Percentiles rank a stretch among this genome's conserved stretches.
Evolutionary conservation across 2,888 invertebrate species (phyloP).

Genomic region (Pseudoips prasinana): DNA sequence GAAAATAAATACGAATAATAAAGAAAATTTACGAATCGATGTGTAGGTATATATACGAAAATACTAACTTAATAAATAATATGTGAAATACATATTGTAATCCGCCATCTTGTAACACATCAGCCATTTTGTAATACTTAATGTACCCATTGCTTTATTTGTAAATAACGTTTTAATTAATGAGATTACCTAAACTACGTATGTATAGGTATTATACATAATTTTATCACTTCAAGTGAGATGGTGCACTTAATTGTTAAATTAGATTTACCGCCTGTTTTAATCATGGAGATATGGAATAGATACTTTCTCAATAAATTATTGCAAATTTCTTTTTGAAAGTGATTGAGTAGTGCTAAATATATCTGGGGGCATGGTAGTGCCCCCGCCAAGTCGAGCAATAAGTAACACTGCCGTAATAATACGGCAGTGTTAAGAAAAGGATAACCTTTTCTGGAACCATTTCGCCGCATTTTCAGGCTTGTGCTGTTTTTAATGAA

Average conservation of each 20-base stretch:
- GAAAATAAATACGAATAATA: constrained; percentile 11
- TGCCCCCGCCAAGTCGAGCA: too few species aligned
- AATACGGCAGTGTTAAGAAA: too few species aligned
- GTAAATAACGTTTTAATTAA: constrained; percentile 57
- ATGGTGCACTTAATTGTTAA: constrained; percentile 46
- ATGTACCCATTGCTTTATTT: constrained; percentile 55
- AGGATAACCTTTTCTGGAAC: too few species aligned
- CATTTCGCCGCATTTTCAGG: too few species aligned
- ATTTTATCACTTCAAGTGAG: constrained; percentile 41
- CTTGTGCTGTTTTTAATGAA: too few species aligned
- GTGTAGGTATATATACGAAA: constrained; percentile 13
- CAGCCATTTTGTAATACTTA: constrained; percentile 47
- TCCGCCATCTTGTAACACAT: constrained; percentile 38
- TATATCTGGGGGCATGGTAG: too few species aligned
- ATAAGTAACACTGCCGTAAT: background rate
- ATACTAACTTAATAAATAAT: constrained; percentile 28
- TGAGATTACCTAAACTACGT: constrained; percentile 43
- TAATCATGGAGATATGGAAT: constrained; percentile 14
- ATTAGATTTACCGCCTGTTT: constrained; percentile 28
- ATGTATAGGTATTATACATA: constrained; percentile 34
- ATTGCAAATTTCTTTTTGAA: constrained; percentile 7
- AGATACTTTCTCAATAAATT: constrained; percentile 12
- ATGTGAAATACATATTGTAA: constrained; percentile 21
- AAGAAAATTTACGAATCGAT: constrained; percentile 22
- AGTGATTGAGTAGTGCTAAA: constrained; percentile 11